phyloP scores from a whole-genome alignment of 2,113 vertebrate genomes.

The Anarhynchus alexandrinus region DNA sequence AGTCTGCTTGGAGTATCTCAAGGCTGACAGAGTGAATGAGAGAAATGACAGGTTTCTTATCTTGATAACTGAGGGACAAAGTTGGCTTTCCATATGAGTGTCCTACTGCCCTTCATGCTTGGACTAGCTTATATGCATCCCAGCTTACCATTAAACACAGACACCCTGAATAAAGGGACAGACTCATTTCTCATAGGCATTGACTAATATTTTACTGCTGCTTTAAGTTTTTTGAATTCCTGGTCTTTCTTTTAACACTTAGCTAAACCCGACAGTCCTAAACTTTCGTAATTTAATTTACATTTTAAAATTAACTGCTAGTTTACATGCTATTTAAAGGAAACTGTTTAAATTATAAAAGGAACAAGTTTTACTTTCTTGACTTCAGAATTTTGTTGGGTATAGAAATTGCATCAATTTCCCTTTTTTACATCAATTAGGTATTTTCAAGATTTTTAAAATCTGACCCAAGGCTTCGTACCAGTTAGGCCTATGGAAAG shows the following conservation, averaged over 20 bases:
- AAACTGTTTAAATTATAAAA: background rate
- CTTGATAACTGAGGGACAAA: conserved; percentile 89
- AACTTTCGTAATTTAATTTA: background rate
- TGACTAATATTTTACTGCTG: conserved; percentile 95
- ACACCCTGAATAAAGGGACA: conserved; percentile 89
- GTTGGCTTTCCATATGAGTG: conserved; percentile 84
- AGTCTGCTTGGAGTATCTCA: conserved; percentile 97
- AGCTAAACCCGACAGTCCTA: conserved; percentile 48
- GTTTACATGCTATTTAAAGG: background rate
- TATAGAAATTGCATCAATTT: background rate
- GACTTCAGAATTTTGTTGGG: background rate
- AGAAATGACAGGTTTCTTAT: conserved; percentile 99
- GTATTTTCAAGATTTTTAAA: background rate
- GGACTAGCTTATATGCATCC: conserved; percentile 97
- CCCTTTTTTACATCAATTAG: background rate
- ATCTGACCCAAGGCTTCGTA: background rate
- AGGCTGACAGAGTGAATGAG: conserved; percentile 99
- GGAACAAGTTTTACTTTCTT: background rate
- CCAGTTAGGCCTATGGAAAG: background rate
- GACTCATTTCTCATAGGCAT: conserved; percentile 95
- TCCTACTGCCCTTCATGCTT: conserved; percentile 99
- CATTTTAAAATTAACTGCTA: background rate
- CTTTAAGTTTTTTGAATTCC: conserved; percentile 94
- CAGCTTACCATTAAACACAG: conserved; percentile 96
- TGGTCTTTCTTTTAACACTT: conserved; percentile 85